These are phyloP conservation scores for Scolopax bukidnonensis DNA, from an alignment of 2,797 vertebrate species.

Conservation along the genomic window DNA sequence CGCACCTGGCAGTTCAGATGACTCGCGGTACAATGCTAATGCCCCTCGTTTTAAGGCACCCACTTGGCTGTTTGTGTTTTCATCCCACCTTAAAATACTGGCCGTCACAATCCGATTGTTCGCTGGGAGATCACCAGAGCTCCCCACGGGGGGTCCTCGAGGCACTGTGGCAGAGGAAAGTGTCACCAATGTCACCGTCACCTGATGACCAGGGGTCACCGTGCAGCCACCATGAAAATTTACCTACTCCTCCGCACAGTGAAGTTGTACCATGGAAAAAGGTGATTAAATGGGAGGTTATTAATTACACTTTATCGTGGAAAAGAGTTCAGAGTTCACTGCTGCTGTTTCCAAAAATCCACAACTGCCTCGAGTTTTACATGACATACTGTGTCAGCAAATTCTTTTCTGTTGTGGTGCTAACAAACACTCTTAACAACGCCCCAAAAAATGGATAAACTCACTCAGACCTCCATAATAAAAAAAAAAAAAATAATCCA, in stretches of 20 bases:
- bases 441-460: conserved; percentile 42
- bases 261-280: conserved; percentile 63
- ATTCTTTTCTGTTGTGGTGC: conserved; percentile 20
- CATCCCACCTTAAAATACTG: conserved; percentile 65
- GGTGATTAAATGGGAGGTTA: neutral
- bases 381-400: neutral
- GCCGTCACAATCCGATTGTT: neutral
- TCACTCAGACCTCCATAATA: conserved; percentile 67
- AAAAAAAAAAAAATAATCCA: conserved; percentile 16
- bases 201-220: neutral
- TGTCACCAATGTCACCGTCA: neutral
- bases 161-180: neutral
- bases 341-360: conserved; percentile 34
- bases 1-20: neutral
- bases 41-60: conserved; percentile 78
- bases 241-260: conserved; percentile 36
- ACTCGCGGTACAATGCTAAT: conserved; percentile 16
- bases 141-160: neutral
- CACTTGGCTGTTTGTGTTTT: conserved; percentile 47
- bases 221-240: neutral
- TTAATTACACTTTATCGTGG: conserved; percentile 1
- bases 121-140: neutral
- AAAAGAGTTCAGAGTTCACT: conserved; percentile 23
- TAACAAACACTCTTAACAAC: conserved; percentile 65
- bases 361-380: conserved; percentile 8